These are phyloP conservation scores for Tipula lateralis DNA, from an alignment of 2,888 invertebrate species.

Conservation along the genomic window DNA sequence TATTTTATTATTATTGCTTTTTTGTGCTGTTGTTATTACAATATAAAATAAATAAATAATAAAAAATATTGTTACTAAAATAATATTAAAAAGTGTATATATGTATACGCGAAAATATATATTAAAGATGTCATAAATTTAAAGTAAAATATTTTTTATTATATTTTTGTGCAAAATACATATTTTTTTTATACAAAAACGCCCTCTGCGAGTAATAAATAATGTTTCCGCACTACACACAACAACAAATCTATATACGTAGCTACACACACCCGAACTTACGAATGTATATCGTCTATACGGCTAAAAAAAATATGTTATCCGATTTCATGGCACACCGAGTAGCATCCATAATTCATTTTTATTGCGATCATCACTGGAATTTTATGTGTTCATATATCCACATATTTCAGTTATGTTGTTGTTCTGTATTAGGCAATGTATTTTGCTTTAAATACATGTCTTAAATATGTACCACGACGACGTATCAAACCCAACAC, in stretches of 20 bases:
- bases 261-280: neutral
- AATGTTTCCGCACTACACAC: slow-evolving; percentile 42
- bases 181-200: slow-evolving; percentile 36
- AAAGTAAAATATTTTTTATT: slow-evolving; percentile 31
- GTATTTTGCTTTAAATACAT: slow-evolving; percentile 7
- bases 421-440: neutral
- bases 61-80: slow-evolving; percentile 11
- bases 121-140: slow-evolving; percentile 36
- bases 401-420: neutral
- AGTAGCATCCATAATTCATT: slow-evolving; percentile 46
- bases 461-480: neutral
- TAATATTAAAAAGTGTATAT: neutral
- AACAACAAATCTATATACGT: neutral
- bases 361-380: slow-evolving; percentile 37
- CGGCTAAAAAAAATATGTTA: slow-evolving; percentile 43
- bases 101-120: neutral
- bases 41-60: slow-evolving; percentile 24
- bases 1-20: slow-evolving; percentile 24
- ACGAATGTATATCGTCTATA: neutral
- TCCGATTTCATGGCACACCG: slow-evolving; percentile 48
- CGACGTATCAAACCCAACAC: neutral
- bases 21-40: slow-evolving; percentile 15
- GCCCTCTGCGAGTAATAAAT: slow-evolving; percentile 46
- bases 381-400: slow-evolving; percentile 25
- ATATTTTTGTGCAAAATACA: slow-evolving; percentile 12